Conservation (phyloP, 2,113 vertebrate species). For the Antigone vipio region DNA sequence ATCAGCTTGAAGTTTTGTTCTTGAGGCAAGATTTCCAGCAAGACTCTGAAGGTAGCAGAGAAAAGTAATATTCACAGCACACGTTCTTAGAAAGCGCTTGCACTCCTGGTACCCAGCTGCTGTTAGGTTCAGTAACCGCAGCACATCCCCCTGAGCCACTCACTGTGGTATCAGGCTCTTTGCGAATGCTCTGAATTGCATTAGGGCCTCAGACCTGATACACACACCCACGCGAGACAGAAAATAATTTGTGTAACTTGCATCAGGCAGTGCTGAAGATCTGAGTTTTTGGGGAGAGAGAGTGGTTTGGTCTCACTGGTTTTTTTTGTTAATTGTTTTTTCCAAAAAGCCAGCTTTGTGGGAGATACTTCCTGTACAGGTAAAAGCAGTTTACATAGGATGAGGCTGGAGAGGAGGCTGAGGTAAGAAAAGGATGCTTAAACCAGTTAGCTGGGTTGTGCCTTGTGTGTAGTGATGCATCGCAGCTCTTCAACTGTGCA, state of each 20-base stretch:
- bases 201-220: not conserved
- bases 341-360: not conserved
- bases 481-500: not conserved
- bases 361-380: not conserved
- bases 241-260: not conserved
- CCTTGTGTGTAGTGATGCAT: not conserved
- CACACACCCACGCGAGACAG: not conserved
- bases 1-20: not conserved
- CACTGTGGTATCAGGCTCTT: not conserved
- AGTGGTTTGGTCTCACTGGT: not conserved
- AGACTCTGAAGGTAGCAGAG: not conserved
- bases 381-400: not conserved
- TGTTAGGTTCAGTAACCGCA: not conserved
- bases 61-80: not conserved
- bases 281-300: not conserved
- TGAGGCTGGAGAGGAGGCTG: not conserved
- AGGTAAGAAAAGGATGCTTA: not conserved
- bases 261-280: not conserved
- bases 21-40: not conserved
- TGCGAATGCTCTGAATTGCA: not conserved
- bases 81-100: constrained; percentile 13
- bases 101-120: not conserved
- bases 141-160: not conserved
- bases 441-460: not conserved
- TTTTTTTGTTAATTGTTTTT: not conserved